Evolutionary conservation across 2,797 vertebrate genomes (phyloP), one percentile per base, ranked within the genome.

Genomic region (Sebastes taczanowskii): DNA sequence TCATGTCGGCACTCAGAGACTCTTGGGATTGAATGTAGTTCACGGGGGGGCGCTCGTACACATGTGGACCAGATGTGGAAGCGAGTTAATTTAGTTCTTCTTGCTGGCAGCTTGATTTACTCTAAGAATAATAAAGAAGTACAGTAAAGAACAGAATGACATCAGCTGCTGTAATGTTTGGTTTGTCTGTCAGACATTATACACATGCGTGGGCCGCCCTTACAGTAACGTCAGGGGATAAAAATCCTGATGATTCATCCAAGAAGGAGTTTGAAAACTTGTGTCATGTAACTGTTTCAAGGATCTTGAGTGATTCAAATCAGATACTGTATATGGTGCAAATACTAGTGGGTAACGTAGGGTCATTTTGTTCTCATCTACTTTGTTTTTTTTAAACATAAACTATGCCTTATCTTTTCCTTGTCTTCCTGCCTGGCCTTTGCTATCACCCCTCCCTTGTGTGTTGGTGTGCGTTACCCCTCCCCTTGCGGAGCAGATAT

Each of bases 401-500:
- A 89, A 87, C 77, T 74, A 20, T 72, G 62, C 32, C 84, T 92
- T 93, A 94, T 93, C 92, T 84, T 76, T 79, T 32, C 66, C 68
- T 63, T 76, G 38, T 76, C 87, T 92, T 92, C 92, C 89, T 92
- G 91, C 81, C 82, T 82, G 82, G 78, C 59, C 34, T 71, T 46
- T 81, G 76, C 80, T 38, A 11, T 84, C 34, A 74, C 82, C 78
- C 81, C 80, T 74, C 78, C 86, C 77, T 22, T 75, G 55, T 60
- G 49, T 52, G 49, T 52, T 18, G 38, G 49, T 52, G 49, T 52
- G 84, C 34, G 49, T 76, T 85, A 78, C 87, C 91, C 91, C 84
- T 86, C 90, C 91, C 89, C 69, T 86, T 73, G 29, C 80, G 38
- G 75, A 83, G 77, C 94, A 99, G 98, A 99, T 95, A 96, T 99